Percentiles rank a stretch among this genome's conserved stretches.
These are phyloP conservation scores for Magallana ariakensis DNA, from an alignment of 1,140 invertebrate genomes.

Conservation along the genomic window DNA sequence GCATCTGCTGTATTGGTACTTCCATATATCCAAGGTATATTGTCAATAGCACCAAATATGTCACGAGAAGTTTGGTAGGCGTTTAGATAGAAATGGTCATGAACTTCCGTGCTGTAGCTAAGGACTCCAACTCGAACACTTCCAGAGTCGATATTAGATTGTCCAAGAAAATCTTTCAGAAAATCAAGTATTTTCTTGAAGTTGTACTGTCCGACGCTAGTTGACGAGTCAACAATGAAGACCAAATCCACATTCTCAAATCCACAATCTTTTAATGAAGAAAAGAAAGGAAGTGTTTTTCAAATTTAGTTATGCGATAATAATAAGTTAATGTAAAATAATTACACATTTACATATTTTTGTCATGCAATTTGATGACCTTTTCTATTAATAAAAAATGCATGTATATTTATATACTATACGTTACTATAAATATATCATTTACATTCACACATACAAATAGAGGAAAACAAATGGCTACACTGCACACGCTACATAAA, in stretches of 20 bases:
- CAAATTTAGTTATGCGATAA: background rate
- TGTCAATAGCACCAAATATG: constrained; percentile 46
- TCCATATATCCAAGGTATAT: constrained; percentile 56
- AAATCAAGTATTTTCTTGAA: constrained; percentile 63
- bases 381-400: background rate
- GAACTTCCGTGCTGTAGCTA: constrained; percentile 50
- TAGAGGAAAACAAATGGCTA: background rate
- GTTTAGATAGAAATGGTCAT: constrained; percentile 61
- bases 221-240: constrained; percentile 65
- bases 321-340: background rate
- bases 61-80: constrained; percentile 39
- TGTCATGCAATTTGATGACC: background rate
- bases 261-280: constrained; percentile 51
- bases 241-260: constrained; percentile 63
- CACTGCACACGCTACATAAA: background rate
- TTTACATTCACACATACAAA: background rate
- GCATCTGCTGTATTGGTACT: constrained; percentile 57
- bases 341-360: background rate
- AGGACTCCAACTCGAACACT: constrained; percentile 55
- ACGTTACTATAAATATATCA: background rate
- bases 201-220: constrained; percentile 63
- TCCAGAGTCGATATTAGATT: constrained; percentile 54
- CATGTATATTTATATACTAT: background rate
- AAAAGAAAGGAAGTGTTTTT: background rate
- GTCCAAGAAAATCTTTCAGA: constrained; percentile 49